Base-by-base conservation (phyloP, 2,888 invertebrate species). In the Bellardia bayeri region DNA sequence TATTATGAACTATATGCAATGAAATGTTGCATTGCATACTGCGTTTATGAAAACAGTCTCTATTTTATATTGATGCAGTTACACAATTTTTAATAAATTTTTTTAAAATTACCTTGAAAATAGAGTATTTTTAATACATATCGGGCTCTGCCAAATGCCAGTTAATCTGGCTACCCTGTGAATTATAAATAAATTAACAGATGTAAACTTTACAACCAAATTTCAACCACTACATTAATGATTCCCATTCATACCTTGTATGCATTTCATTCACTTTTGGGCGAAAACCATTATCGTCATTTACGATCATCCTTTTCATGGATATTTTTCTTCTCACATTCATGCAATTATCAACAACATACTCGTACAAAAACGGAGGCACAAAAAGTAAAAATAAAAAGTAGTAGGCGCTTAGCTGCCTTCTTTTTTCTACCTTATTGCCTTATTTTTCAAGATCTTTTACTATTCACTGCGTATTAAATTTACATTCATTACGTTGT, bases 401-500 rank as follows among this genome's bases (percentile, higher is more conserved):
- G 23, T 72, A 61, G 81, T 81, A 74, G 81, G 63, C 9, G 58
- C 58, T 30, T 2, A 13, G 45, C 64, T 71, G 23, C 16, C n/a
- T 45, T 40, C 45, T 68, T 56, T 14, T 61, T 11, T 23, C 23
- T 23, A 23, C 23, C 23, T 23, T 23, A 23, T 23, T 23, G 23
- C 23, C 23, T 23, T 61, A 2, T 61, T 61, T 33, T 61, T 33
- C 4, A 4, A 58, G 58, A 66, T 56, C 66, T 51, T 78, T 86
- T 82, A 86, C 84, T 86, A 85, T 63, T 81, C 64, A 58, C 85
- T 54, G 89, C 88, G 89, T 91, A 91, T 91, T 90, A 91, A 92
- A 92, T 92, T 91, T 91, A 92, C 92, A 92, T 92, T 92, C 92
- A 92, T 92, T 92, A 91, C 89, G 86, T 90, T 91, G 91, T 91